Evolutionary conservation across 2,113 vertebrate genomes (phyloP), one percentile per base, ranked within the genome.

Genomic region (Oryzias woworae): DNA sequence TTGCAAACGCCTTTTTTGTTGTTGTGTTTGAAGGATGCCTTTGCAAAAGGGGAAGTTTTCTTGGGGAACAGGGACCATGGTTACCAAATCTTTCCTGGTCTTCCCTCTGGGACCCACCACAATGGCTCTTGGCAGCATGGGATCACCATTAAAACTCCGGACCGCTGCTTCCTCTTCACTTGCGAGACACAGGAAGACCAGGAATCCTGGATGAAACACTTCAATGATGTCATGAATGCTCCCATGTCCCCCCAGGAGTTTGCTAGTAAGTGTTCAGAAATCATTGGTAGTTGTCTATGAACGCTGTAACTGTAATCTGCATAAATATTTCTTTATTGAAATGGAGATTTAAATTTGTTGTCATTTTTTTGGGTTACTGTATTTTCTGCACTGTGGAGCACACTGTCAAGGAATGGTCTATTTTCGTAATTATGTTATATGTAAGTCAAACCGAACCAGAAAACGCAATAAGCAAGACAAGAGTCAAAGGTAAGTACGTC

Each of bases 11-110:
- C 2, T 36, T 3, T 36, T 36, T 10, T 0, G 3, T 41, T 4
- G 3, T 15, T 23, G 12, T 58, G 41, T 4, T 36, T 66, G 16
- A 43, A 97, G 95, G 95, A 96, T 1, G 95, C 94, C 0, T 96
- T 95, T 78, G 95, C 95, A 66, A 96, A 95, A 84, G 95, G 95
- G 0, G 94, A 96, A 53, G 94, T 93, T 14, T 97, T 95, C 66
- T 70, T 97, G 70, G 95, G 95, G 41, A 93, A 92, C 84, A 69
- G 55, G 28, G 93, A 94, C 48, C 88, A 93, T 7, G 93, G 93
- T 2, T 97, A 96, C 71, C 85, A 83, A 0, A 88, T 85, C 36
- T 77, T 66, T 5, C 54, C 87, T 3, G 93, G 93, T 23, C 61
- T 94, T 24, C 92, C 94, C 4, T 10, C 78, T 0, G 90, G 89